Base-by-base conservation (phyloP, 1,140 invertebrate genomes). In the Drosophila bocki region DNA sequence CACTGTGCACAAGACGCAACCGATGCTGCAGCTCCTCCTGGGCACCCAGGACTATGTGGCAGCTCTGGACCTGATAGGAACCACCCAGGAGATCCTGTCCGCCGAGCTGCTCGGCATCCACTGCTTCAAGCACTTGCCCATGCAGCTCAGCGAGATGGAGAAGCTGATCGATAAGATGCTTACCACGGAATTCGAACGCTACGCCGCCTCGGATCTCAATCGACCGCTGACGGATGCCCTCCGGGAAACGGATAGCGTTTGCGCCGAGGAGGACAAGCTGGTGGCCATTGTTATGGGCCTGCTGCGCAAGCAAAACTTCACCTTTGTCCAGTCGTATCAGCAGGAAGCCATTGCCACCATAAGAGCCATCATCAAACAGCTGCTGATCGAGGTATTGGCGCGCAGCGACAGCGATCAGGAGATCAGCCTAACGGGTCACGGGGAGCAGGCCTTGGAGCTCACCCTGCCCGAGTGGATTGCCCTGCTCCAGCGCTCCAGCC, bases 31-130 rank as follows among this genome's bases (percentile, higher is more conserved):
- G 92, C 94, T 98, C 45, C 94, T 99, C 12, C 94, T 99, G 17
- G 98, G 98, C 59, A 98, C 97, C 8, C 98, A 97, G 74, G 99
- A 99, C 93, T 99, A 99, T 95, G 98, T 99, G 37, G 98, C 98
- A 33, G 99, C 99, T 2, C 94, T 99, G 44, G 99, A 99, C 94
- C 95, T 99, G 48, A 99, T 99, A 77, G 91, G 91, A 19, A 98
- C 98, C 3, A 99, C 99, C 2, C 98, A 99, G 94, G 98, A 99
- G 93, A 97, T 99, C 68, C 94, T 99, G 13, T 94, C 95, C 6
- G 96, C 97, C 79, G 98, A 99, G 93, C 94, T 99, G 50, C 96
- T 96, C 64, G 98, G 98, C 32, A 95, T 99, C 50, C 97, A 98
- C 86, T 98, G 98, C 93, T 98, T 99, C 92, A 96, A 98, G 91